A percentile compares a stretch with the other conserved stretches of the same genome.
Evolutionary conservation across 2,797 vertebrate species (phyloP).

Genomic region (Xenentodon cancila): DNA sequence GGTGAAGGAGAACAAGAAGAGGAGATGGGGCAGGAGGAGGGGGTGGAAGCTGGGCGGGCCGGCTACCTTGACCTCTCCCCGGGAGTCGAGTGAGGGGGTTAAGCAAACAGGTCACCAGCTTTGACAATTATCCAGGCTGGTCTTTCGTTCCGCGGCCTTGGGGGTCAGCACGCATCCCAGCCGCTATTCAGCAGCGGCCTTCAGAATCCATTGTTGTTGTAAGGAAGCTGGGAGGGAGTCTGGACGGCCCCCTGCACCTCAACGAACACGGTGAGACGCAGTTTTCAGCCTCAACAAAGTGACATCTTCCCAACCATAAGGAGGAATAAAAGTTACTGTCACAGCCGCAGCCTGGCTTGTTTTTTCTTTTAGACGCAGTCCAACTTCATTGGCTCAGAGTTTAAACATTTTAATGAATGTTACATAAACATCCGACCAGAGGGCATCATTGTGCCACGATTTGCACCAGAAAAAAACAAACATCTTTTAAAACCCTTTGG

Average conservation of each 20-base stretch:
- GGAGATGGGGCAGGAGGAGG: conserved; percentile 12
- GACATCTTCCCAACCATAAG: background rate
- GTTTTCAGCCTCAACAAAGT: background rate
- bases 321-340: background rate
- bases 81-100: conserved; percentile 73
- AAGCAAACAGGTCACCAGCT: conserved; percentile 79
- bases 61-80: conserved; percentile 54
- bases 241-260: conserved; percentile 1
- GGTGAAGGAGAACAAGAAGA: conserved; percentile 24
- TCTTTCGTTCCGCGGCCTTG: conserved; percentile 1
- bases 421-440: too few species aligned
- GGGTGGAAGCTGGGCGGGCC: background rate
- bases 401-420: too few species aligned
- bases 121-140: conserved; percentile 65
- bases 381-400: too few species aligned
- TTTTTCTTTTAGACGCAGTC: too few species aligned
- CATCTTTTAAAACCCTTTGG: too few species aligned
- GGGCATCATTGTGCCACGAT: too few species aligned
- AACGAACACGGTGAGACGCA: background rate
- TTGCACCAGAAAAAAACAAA: too few species aligned
- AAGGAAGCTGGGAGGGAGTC: conserved; percentile 59
- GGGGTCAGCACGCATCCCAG: conserved; percentile 37
- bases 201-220: conserved; percentile 69
- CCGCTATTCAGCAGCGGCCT: conserved; percentile 43
- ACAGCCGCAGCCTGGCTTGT: too few species aligned